Evolutionary conservation across 2,113 vertebrate species (phyloP).

Genomic region (Erpornis zantholeuca): DNA sequence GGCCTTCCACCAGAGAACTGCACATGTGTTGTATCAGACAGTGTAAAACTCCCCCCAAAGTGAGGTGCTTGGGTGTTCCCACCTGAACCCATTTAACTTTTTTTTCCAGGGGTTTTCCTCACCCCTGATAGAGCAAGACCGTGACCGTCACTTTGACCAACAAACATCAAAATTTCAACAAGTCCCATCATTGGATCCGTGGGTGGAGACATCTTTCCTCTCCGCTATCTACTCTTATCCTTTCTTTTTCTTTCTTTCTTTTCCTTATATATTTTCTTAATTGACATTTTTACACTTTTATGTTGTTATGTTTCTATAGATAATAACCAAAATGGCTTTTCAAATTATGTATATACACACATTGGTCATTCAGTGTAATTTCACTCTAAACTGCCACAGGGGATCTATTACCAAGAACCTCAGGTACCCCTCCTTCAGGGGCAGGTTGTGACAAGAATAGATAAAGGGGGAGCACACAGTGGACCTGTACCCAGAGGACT

Average conservation of each 20-base stretch:
- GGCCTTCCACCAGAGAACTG: background rate
- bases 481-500: background rate
- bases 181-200: background rate
- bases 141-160: background rate
- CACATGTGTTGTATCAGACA: background rate
- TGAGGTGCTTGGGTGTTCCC: background rate
- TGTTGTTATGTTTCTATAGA: background rate
- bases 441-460: background rate
- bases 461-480: background rate
- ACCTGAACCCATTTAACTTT: background rate
- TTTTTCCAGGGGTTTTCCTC: background rate
- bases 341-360: background rate
- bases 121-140: background rate
- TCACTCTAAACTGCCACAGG: background rate
- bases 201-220: background rate
- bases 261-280: background rate
- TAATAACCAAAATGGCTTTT: background rate
- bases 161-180: background rate
- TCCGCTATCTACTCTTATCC: background rate
- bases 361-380: background rate
- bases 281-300: background rate
- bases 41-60: no score
- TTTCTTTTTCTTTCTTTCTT: background rate
- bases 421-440: background rate
- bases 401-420: background rate